Evolutionary conservation across 1,140 invertebrate genomes (phyloP), one percentile per base, ranked within the genome.

Genomic region (Palaemon carinicauda): DNA sequence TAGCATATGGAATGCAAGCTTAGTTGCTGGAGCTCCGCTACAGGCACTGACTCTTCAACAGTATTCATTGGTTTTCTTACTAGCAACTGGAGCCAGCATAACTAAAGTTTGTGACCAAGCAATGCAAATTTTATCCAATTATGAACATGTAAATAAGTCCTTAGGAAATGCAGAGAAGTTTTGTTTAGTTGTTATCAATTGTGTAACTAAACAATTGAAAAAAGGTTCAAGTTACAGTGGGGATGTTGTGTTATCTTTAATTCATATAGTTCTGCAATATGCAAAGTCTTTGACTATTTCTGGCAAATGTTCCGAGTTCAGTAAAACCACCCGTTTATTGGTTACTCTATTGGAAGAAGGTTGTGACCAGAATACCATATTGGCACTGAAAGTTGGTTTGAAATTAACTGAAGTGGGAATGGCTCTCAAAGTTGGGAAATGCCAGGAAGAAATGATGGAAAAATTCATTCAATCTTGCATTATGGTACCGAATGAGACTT

Each of bases 1-100:
- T 14, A 53, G 15, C n/a, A n/a, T 86, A 10, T 86, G 84, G 84
- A 80, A 86, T 74, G 65, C 77, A 21, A 86, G 84, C n/a, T 65
- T 86, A 3, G 41, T 12, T 52, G 19, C 24, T 21, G 17, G 41
- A 41, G 33, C n/a, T 12, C 84, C 84, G 24, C 10, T 41, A 19
- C 50, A 69, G 15, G 78, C 84, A 33, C 56, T 86, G 17, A 80
- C 31, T 4, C 65, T 86, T 17, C 84, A 86, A 29, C 53, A 78
- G 21, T 54, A 52, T 80, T 21, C 84, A 4, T 7, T 86, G 27
- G 51, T 53, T 51, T 86, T 69, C 60, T 41, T 53, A 27, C 52
- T 80, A 52, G 84, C 77, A 19, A n/a, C 60, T 15, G 84, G 84
- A 31, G 51, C 51, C 15, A 80, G 29, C 21, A 24, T 41, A 41